Base-by-base conservation (phyloP, 2,113 vertebrate species). In the Chauna torquata region DNA sequence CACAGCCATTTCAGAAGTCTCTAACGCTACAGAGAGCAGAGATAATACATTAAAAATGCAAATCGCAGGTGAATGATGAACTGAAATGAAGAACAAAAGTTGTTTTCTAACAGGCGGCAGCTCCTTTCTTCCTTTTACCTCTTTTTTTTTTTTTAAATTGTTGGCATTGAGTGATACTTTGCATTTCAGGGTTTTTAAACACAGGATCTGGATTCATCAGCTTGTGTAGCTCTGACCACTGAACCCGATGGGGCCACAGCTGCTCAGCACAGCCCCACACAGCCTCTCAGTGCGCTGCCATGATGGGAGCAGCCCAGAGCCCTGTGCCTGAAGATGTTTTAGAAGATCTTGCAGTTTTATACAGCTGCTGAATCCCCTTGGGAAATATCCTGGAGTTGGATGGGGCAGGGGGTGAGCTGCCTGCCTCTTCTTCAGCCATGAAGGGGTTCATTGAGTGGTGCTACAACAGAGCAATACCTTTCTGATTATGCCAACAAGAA, bases 221-320 rank as follows among this genome's bases (percentile, higher is more conserved):
- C 32, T 68, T 0, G 0, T 5, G 8, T 47, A 86, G n/a, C 40
- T 86, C 19, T 55, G 92, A 0, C 9, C 22, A 25, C 25, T 7
- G 52, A 47, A 36, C 6, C 9, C 5, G 10, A n/a, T 14, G 16
- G 57, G 14, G 24, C 12, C 3, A 27, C 42, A 47, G 17, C 18
- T 58, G 34, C n/a, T 77, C 5, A 3, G 5, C 19, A 20, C 0
- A 3, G 27, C 18, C n/a, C 9, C 1, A 0, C 28, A 24, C 40
- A 69, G 7, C 32, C 38, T 71, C n/a, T 28, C 9, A 12, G 12
- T 17, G 27, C 36, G 12, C 65, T 6, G 3, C 5, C n/a, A 44
- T 16, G 28, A 25, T 1, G 0, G 65, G 9, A 78, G 18, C 59
- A 68, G 12, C 32, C 18, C n/a, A 50, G 5, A 76, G 36, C 8